Percentiles rank a stretch among this genome's conserved stretches.
Conservation (phyloP, 2,797 vertebrate genomes). For the Aeoliscus strigatus region DNA sequence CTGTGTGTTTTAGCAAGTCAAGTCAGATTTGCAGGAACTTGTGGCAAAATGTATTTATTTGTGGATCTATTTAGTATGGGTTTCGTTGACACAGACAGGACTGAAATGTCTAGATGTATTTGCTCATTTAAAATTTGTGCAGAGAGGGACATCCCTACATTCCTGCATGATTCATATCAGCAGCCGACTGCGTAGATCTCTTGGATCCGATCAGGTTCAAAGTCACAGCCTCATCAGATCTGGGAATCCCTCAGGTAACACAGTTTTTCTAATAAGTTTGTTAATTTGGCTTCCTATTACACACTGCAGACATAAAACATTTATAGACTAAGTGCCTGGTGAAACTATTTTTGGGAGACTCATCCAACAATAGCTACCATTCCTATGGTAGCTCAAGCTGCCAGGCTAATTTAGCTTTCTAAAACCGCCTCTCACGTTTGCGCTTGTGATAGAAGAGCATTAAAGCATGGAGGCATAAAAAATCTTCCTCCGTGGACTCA, state of each 20-base stretch:
- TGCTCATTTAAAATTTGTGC: neutral
- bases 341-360: conserved; percentile 40
- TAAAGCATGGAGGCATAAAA: conserved; percentile 47
- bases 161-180: neutral
- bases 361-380: conserved; percentile 38
- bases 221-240: no score
- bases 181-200: no score
- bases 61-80: no score
- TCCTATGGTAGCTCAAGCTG: conserved; percentile 30
- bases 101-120: no score
- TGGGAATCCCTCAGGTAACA: conserved; percentile 4
- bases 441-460: conserved; percentile 35
- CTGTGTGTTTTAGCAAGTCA: no score
- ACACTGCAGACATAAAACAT: conserved; percentile 35
- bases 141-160: neutral
- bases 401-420: conserved; percentile 45
- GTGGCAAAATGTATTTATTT: no score
- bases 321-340: conserved; percentile 27
- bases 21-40: no score
- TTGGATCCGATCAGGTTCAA: no score
- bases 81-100: no score
- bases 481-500: conserved; percentile 48
- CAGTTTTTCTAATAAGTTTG: conserved; percentile 15
- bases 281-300: conserved; percentile 28
- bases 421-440: conserved; percentile 46